A percentile compares a stretch with the other conserved stretches of the same genome.
These are phyloP conservation scores for Tilapia sparmanii DNA, from an alignment of 2,113 vertebrate genomes.

Conservation along the genomic window DNA sequence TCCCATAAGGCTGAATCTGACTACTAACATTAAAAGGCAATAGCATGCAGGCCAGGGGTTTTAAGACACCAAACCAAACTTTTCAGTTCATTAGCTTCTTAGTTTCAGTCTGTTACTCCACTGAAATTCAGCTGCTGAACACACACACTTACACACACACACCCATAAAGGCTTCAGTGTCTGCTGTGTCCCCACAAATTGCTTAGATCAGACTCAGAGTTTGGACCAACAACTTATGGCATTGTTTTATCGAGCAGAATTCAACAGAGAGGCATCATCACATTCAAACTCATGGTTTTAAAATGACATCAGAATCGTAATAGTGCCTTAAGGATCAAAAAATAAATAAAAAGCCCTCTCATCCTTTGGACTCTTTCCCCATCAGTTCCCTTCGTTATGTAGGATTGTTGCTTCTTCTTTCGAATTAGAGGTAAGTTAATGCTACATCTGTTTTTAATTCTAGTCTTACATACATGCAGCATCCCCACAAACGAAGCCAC, in stretches of 20 bases:
- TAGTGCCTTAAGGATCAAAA: background rate
- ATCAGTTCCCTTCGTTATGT: background rate
- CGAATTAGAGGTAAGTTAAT: background rate
- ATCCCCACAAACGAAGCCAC: background rate
- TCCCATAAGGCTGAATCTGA: slow-evolving; percentile 25
- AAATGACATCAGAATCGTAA: background rate
- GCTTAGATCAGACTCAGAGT: background rate
- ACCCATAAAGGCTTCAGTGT: background rate
- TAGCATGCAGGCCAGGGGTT: slow-evolving; percentile 34
- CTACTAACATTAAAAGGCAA: slow-evolving; percentile 20
- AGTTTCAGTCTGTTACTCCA: background rate
- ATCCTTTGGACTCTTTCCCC: background rate
- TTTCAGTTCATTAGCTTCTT: background rate
- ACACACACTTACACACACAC: background rate
- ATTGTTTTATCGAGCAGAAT: background rate
- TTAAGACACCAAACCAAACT: slow-evolving; percentile 28
- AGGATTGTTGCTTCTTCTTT: background rate
- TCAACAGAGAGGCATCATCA: background rate
- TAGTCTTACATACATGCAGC: background rate
- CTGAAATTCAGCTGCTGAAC: background rate
- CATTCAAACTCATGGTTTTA: background rate
- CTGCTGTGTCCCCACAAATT: background rate
- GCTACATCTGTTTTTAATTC: background rate
- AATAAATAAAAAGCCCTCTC: background rate
- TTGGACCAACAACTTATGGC: background rate